Conservation (phyloP, 2,888 invertebrate species). For the Lasius platythorax region DNA sequence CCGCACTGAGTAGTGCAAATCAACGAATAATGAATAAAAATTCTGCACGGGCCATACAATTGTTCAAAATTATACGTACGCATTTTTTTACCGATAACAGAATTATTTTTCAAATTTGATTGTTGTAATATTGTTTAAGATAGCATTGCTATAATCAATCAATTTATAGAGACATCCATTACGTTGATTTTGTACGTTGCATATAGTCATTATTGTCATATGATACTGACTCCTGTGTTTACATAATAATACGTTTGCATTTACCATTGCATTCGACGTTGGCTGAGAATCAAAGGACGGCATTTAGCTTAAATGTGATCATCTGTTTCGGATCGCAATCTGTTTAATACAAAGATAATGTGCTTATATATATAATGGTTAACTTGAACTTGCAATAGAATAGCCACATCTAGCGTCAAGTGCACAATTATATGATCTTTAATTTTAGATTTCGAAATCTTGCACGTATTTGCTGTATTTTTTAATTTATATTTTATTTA, state of each 20-base stretch:
- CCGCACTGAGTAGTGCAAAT: neutral
- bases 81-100: neutral
- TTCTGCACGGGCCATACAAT: neutral
- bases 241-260: slow-evolving; percentile 25
- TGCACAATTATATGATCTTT: neutral
- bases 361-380: neutral
- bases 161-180: neutral
- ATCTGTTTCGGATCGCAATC: neutral
- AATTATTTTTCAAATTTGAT: neutral
- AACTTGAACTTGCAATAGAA: neutral
- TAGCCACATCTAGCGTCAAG: no score
- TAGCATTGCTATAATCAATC: neutral
- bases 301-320: slow-evolving; percentile 31
- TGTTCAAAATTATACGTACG: neutral
- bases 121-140: neutral
- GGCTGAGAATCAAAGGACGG: slow-evolving; percentile 13
- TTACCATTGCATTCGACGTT: neutral
- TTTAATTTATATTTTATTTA: neutral
- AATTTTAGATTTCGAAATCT: neutral
- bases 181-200: neutral
- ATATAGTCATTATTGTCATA: neutral
- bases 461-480: neutral
- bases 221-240: slow-evolving; percentile 9
- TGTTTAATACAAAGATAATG: slow-evolving; percentile 21
- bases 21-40: slow-evolving; percentile 5